Evolutionary conservation across 2,113 vertebrate species (phyloP), one percentile per base, ranked within the genome.

Genomic region (Cyanistes caeruleus): DNA sequence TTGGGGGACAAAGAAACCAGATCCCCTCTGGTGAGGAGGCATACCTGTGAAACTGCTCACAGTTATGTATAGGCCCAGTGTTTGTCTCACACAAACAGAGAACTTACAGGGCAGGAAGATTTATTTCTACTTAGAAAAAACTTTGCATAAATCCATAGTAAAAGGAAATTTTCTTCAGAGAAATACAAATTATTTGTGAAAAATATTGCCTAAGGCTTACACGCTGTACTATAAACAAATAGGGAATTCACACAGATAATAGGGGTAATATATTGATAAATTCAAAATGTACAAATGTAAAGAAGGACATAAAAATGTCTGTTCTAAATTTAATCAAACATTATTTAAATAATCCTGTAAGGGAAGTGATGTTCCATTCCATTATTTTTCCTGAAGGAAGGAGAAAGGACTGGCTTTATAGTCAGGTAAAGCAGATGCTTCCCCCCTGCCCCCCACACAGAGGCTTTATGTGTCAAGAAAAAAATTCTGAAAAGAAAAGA

Each of bases 181-280:
- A 82, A 85, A 87, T 59, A 35, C 14, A 90, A 84, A 84, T 30
- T 4, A 41, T 64, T 60, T 64, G 22, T 77, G 18, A 92, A 96
- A 87, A 92, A 62, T 52, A 30, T 43, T 87, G 55, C 27, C 70
- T 56, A 48, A 14, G 44, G 13, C 41, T 82, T 88, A 48, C 23
- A 31, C 39, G 41, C 23, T 77, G 19, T 76, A 12, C 27, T 35
- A 13, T 64, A 70, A 82, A 75, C 17, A 72, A 79, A 63, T 49
- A 33, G 5, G 44, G 46, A 77, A 69, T 80, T 84, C 55, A 68
- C 6, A 27, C 28, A 64, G 27, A 33, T 49, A 49, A 55, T 67
- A 31, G 31, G 22, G 9, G 9, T 85, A 27, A 83, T 67, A n/a
- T n/a, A 46, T 24, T 70, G 65, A 59, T 67, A 59, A 56, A 79